Evolutionary conservation across 2,888 invertebrate species (phyloP).

Genomic region (Ceraclea dissimilis): DNA sequence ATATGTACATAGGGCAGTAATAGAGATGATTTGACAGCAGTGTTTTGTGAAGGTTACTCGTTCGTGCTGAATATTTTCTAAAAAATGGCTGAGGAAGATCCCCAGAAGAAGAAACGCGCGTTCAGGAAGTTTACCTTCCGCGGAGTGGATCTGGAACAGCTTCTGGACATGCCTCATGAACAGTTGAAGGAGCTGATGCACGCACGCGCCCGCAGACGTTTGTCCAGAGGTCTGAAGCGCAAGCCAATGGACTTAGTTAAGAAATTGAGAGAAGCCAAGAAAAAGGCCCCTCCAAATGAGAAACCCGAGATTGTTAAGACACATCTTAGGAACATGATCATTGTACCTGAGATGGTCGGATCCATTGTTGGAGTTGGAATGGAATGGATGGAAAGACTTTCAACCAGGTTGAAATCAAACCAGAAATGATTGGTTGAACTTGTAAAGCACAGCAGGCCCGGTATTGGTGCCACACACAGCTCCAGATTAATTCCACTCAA

Average conservation of each 20-base stretch:
- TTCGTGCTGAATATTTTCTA: not conserved
- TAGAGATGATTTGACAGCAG: constrained; percentile 4
- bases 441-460: constrained; percentile 83
- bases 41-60: not conserved
- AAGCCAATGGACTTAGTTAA: constrained; percentile 74
- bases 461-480: constrained; percentile 89
- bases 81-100: constrained; percentile 53
- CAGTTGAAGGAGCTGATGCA: constrained; percentile 95
- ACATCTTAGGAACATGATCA: constrained; percentile 80
- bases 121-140: constrained; percentile 99
- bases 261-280: constrained; percentile 69
- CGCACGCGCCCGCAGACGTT: constrained; percentile 86
- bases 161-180: constrained; percentile 96
- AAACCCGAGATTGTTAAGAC: constrained; percentile 85
- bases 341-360: constrained; percentile 86
- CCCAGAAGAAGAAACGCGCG: constrained; percentile 95
- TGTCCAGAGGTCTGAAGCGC: constrained; percentile 90
- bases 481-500: constrained; percentile 86
- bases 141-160: constrained; percentile 98
- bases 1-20: no score
- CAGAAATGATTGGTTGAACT: constrained; percentile 91
- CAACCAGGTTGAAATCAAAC: constrained; percentile 67
- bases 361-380: constrained; percentile 81
- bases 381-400: constrained; percentile 79
- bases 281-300: constrained; percentile 71